Evolutionary conservation across 2,797 vertebrate species (phyloP).

Genomic region (Gymnopithys bicolor): DNA sequence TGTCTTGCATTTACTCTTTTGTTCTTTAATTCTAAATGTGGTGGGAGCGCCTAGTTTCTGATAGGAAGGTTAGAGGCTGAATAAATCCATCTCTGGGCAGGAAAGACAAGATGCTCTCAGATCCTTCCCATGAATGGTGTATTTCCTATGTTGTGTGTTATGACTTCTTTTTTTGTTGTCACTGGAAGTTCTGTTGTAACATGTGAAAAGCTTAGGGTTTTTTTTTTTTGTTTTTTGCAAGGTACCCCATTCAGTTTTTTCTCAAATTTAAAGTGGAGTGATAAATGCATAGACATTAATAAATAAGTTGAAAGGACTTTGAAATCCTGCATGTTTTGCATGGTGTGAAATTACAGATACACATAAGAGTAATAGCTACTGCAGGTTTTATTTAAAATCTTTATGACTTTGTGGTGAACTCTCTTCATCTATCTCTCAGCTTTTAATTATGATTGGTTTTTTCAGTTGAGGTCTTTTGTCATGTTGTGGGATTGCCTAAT

Average conservation of each 20-base stretch:
- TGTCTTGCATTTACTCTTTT: background rate
- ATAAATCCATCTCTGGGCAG: background rate
- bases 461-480: background rate
- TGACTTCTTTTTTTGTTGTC: background rate
- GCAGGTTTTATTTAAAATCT: constrained; percentile 18
- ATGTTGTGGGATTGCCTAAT: background rate
- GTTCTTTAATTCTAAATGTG: background rate
- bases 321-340: constrained; percentile 12
- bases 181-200: background rate
- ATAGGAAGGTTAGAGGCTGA: background rate
- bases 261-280: background rate
- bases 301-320: constrained; percentile 59
- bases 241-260: background rate
- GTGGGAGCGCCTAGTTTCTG: background rate
- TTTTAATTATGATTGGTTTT: background rate
- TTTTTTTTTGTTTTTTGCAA: background rate
- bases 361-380: background rate
- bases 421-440: background rate
- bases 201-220: constrained; percentile 8
- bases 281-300: background rate
- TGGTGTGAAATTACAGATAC: constrained; percentile 33
- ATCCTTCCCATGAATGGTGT: background rate
- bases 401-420: background rate
- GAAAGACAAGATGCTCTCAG: background rate
- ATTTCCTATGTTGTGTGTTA: background rate